These are phyloP conservation scores for Tetragonula carbonaria DNA, from an alignment of 2,888 invertebrate species.

Conservation along the genomic window DNA sequence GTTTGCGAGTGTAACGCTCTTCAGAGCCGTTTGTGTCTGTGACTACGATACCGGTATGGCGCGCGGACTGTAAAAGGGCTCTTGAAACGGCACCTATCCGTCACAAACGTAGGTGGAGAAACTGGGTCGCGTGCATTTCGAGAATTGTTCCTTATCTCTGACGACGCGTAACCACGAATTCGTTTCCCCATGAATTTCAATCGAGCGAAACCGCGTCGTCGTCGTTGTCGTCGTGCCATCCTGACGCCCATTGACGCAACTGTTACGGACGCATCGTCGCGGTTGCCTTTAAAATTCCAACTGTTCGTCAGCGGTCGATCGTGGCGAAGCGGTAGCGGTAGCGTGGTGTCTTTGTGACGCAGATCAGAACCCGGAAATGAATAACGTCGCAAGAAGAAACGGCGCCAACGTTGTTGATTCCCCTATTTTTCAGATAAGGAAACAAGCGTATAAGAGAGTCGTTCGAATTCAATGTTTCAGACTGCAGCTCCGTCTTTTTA, in stretches of 20 bases:
- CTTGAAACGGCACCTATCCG: conserved; percentile 51
- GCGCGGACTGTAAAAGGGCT: conserved; percentile 61
- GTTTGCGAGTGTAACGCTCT: conserved; percentile 19
- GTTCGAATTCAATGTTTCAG: neutral
- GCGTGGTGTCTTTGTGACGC: conserved; percentile 51
- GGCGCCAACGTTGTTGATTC: conserved; percentile 18
- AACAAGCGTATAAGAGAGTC: too few relatives aligned
- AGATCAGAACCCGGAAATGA: conserved; percentile 56
- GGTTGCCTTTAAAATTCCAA: conserved; percentile 62
- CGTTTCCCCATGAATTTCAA: conserved; percentile 73
- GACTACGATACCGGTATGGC: conserved; percentile 33
- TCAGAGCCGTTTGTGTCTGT: neutral
- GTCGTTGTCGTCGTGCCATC: conserved; percentile 20
- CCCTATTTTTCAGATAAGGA: neutral
- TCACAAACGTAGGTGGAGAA: conserved; percentile 40
- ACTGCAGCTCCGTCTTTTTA: too few relatives aligned
- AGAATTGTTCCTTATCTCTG: conserved; percentile 73
- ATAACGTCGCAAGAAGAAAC: conserved; percentile 47
- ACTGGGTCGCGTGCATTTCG: conserved; percentile 71
- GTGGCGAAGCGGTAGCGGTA: conserved; percentile 23
- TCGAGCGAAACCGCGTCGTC: conserved; percentile 47
- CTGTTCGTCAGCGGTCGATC: conserved; percentile 50
- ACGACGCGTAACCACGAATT: conserved; percentile 69
- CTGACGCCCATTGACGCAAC: conserved; percentile 55
- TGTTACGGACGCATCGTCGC: conserved; percentile 40